phyloP scores from a whole-genome alignment of 2,888 invertebrate species.

The Xanthorhoe designata region DNA sequence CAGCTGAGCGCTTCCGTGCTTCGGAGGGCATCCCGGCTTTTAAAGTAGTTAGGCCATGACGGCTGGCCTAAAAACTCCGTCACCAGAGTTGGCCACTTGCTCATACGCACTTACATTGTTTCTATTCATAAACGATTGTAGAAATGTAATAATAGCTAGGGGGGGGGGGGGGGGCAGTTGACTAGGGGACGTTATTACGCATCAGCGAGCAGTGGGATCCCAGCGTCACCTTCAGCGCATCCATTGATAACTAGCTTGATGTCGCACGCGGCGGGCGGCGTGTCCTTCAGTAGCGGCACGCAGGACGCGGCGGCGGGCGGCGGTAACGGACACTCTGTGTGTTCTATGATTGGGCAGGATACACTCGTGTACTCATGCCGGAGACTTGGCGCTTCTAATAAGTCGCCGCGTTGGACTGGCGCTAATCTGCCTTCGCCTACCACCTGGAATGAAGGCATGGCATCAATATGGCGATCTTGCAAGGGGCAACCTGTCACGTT shows the following conservation, averaged over 20 bases:
- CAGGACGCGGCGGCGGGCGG: constrained; percentile 38
- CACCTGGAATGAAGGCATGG: constrained; percentile 63
- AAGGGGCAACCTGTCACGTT: no score
- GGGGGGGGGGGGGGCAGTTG: no score
- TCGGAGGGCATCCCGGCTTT: no score
- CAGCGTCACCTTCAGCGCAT: constrained; percentile 68
- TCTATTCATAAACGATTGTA: no score
- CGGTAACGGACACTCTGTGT: constrained; percentile 55
- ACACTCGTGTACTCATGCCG: constrained; percentile 85
- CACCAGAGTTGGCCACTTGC: no score
- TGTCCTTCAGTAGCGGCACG: constrained; percentile 40
- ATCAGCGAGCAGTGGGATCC: constrained; percentile 74
- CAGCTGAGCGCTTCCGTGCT: no score
- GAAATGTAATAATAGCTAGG: no score
- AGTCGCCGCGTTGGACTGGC: constrained; percentile 76
- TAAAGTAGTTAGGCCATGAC: no score
- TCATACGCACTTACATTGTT: no score
- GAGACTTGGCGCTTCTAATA: constrained; percentile 79
- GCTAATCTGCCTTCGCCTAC: constrained; percentile 86
- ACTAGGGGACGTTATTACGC: constrained; percentile 49
- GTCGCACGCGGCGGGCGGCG: constrained; percentile 33
- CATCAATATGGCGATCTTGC: no score
- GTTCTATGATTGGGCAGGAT: constrained; percentile 90
- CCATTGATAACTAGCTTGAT: constrained; percentile 64
- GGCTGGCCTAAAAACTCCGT: no score